These are phyloP conservation scores for Streptopelia turtur DNA, from an alignment of 2,797 vertebrate genomes.

Conservation along the genomic window DNA sequence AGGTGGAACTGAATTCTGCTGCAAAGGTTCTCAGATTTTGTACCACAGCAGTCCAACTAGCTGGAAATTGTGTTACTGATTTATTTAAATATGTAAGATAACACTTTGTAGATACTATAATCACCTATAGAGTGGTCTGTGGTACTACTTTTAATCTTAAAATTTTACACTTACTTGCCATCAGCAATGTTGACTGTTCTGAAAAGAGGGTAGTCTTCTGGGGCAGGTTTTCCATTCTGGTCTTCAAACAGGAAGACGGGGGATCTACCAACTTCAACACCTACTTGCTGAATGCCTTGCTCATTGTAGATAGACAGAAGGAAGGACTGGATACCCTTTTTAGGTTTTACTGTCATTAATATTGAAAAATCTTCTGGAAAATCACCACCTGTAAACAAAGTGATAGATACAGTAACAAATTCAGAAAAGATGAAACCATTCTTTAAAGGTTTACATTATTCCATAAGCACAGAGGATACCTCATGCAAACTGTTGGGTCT, in stretches of 20 bases:
- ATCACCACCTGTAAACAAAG: conserved; percentile 80
- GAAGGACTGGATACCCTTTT: conserved; percentile 93
- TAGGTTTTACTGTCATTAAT: conserved; percentile 92
- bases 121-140: not conserved
- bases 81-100: not conserved
- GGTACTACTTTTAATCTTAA: not conserved
- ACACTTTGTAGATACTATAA: not conserved
- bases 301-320: conserved; percentile 93
- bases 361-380: conserved; percentile 98
- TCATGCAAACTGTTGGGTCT: not conserved
- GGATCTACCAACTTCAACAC: conserved; percentile 93
- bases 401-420: not conserved
- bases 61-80: not conserved
- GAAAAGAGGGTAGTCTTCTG: conserved; percentile 95
- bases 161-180: conserved; percentile 89
- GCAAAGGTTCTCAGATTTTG: not conserved
- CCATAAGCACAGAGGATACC: not conserved
- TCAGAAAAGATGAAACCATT: not conserved
- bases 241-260: conserved; percentile 96
- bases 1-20: not conserved
- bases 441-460: not conserved
- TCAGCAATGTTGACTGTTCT: conserved; percentile 91
- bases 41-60: not conserved
- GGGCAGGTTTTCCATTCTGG: conserved; percentile 90
- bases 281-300: conserved; percentile 93